A percentile compares a stretch with the other conserved stretches of the same genome.
phyloP scores from a whole-genome alignment of 2,113 vertebrate species.

The Crotalus helleri region DNA sequence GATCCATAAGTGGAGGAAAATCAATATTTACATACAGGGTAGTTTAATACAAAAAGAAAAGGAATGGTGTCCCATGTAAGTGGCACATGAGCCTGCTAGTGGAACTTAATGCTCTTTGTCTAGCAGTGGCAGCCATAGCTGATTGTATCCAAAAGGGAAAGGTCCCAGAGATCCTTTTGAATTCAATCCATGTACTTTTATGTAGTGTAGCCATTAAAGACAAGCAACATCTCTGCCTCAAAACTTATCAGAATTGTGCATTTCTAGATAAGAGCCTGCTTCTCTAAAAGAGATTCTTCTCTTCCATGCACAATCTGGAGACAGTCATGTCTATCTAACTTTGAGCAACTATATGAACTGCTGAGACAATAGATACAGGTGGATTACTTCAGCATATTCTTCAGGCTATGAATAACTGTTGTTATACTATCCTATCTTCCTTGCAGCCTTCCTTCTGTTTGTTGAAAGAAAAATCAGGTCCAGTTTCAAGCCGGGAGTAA shows the following conservation, averaged over 20 bases:
- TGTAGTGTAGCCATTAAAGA: neutral
- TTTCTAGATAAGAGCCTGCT: neutral
- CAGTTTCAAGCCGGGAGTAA: too few species aligned
- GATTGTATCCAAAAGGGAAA: neutral
- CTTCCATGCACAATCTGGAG: neutral
- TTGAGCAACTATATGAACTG: neutral
- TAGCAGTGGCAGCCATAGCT: neutral
- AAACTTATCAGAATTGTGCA: neutral
- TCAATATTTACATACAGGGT: neutral
- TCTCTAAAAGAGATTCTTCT: neutral
- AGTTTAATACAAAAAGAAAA: neutral
- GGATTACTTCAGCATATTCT: neutral
- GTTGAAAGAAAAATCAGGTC: too few species aligned
- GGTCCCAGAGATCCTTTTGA: too few species aligned
- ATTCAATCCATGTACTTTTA: neutral
- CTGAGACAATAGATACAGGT: neutral
- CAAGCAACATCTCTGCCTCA: neutral
- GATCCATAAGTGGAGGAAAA: neutral
- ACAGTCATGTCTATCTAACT: neutral
- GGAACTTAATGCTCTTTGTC: neutral
- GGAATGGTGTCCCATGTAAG: neutral
- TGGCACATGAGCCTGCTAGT: conserved; percentile 15
- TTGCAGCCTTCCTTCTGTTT: neutral
- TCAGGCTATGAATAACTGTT: neutral
- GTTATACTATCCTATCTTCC: neutral